Conservation (phyloP, 2,113 vertebrate species). For the Mungos mungo region DNA sequence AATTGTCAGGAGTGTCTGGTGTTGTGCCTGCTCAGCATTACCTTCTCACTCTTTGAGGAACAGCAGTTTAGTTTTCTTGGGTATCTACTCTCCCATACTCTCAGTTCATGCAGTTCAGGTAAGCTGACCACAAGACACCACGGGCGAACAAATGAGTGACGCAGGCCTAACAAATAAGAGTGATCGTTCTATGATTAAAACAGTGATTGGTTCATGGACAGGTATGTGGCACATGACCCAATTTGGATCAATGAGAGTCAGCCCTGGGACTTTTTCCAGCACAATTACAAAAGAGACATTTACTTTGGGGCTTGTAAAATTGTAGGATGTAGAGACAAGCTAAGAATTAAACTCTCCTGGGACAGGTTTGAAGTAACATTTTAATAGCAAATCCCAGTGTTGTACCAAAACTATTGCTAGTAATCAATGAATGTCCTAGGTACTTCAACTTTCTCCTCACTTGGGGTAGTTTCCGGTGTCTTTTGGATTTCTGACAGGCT, state of each 20-base stretch:
- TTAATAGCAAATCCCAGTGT: neutral
- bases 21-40: neutral
- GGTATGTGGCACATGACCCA: neutral
- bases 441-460: neutral
- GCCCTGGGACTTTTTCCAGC: neutral
- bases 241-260: neutral
- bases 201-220: neutral
- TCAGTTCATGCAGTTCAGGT: neutral
- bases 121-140: neutral
- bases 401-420: neutral
- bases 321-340: neutral
- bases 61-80: neutral
- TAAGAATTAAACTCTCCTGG: neutral
- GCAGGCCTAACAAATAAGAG: neutral
- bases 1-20: neutral
- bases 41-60: neutral
- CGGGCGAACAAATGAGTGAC: neutral
- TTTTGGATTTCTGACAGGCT: neutral
- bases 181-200: neutral
- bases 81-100: neutral
- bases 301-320: neutral
- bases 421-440: neutral
- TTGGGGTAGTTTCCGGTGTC: neutral
- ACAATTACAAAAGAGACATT: neutral
- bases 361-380: neutral